phyloP scores from a whole-genome alignment of 2,888 invertebrate species.

The Metopia argyrocephala region DNA sequence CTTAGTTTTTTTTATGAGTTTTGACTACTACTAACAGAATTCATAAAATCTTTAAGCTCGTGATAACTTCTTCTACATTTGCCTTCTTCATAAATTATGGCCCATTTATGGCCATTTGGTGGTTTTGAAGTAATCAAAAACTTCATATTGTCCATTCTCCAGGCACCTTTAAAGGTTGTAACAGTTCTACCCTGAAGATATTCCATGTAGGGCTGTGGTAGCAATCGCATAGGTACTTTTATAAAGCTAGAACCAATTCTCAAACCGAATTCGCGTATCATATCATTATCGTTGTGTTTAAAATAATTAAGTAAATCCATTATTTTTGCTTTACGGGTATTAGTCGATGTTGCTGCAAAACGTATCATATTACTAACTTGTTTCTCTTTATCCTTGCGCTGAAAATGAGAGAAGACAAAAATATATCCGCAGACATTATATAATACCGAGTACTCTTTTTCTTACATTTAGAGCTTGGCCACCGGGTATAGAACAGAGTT shows the following conservation, averaged over 20 bases:
- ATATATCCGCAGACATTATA: too few species aligned
- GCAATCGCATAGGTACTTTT: conserved; percentile 86
- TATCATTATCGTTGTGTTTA: conserved; percentile 76
- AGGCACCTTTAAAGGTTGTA: conserved; percentile 68
- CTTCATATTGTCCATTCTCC: conserved; percentile 68
- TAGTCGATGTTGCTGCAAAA: conserved; percentile 89
- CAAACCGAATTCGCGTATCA: conserved; percentile 90
- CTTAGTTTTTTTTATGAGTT: neutral
- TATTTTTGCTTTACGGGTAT: conserved; percentile 88
- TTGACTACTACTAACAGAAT: conserved; percentile 16
- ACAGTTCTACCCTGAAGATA: conserved; percentile 78
- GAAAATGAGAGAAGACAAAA: conserved; percentile 13
- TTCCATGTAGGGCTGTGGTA: conserved; percentile 86
- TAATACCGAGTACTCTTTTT: too few species aligned
- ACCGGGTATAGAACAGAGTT: conserved; percentile 87
- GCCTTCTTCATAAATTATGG: conserved; percentile 67
- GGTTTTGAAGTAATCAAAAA: conserved; percentile 64
- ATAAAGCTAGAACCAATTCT: conserved; percentile 87
- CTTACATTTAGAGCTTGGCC: conserved; percentile 85
- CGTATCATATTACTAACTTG: conserved; percentile 94
- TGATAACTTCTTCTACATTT: conserved; percentile 41
- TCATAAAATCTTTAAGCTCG: conserved; percentile 37
- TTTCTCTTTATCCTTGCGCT: conserved; percentile 86
- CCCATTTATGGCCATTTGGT: conserved; percentile 70
- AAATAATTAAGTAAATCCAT: conserved; percentile 78